These are phyloP conservation scores for Halichoeres trimaculatus DNA, from an alignment of 2,113 vertebrate species.

Conservation along the genomic window DNA sequence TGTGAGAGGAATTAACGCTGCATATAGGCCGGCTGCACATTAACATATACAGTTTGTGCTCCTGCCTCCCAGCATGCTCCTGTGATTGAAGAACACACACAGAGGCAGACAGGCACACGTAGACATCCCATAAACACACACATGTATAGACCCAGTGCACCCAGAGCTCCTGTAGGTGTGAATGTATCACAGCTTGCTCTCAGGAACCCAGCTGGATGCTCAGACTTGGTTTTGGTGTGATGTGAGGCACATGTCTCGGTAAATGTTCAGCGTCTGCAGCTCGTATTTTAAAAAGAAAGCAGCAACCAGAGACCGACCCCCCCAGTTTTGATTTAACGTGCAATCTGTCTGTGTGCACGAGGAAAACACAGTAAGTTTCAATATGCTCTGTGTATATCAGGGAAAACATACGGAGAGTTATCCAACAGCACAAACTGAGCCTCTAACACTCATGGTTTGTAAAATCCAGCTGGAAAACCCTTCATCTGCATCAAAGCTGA, in stretches of 20 bases:
- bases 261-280: slow-evolving; percentile 61
- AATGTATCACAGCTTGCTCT: slow-evolving; percentile 49
- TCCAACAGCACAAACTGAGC: slow-evolving; percentile 4
- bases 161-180: slow-evolving; percentile 24
- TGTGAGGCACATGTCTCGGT: slow-evolving; percentile 58
- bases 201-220: slow-evolving; percentile 58
- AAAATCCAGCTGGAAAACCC: slow-evolving; percentile 4
- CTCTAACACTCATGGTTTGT: slow-evolving; percentile 13
- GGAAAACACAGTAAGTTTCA: slow-evolving; percentile 31
- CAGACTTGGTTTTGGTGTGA: slow-evolving; percentile 42
- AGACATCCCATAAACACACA: slow-evolving; percentile 26
- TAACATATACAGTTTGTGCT: slow-evolving; percentile 46
- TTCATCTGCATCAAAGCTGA: background rate
- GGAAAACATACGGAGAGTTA: slow-evolving; percentile 6
- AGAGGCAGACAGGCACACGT: slow-evolving; percentile 4
- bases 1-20: slow-evolving; percentile 62
- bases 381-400: slow-evolving; percentile 31
- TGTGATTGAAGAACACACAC: slow-evolving; percentile 51
- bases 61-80: slow-evolving; percentile 7
- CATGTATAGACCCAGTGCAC: slow-evolving; percentile 35
- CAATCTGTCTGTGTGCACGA: slow-evolving; percentile 29
- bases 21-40: slow-evolving; percentile 51
- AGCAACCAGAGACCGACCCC: slow-evolving; percentile 48
- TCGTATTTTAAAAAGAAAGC: slow-evolving; percentile 37
- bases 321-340: slow-evolving; percentile 57